These are phyloP conservation scores for Meloidogyne chitwoodi DNA, from an alignment of 1,140 invertebrate genomes.

Conservation along the genomic window DNA sequence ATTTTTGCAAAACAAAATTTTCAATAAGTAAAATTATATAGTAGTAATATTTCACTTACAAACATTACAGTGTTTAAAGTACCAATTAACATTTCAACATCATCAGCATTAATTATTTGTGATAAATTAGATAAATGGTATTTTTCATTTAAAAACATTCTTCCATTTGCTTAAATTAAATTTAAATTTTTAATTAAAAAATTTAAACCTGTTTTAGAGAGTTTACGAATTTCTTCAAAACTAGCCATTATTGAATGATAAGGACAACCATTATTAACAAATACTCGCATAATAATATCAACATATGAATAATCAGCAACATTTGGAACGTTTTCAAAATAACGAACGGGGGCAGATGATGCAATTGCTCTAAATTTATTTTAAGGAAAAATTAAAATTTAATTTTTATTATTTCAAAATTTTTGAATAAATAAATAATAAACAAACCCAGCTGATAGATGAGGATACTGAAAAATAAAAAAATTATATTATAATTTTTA, in stretches of 20 bases:
- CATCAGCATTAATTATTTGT: slow-evolving; percentile 32
- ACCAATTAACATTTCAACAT: slow-evolving; percentile 19
- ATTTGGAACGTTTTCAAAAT: slow-evolving; percentile 71
- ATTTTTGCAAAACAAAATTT: too few species aligned
- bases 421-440: background rate
- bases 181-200: background rate
- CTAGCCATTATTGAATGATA: slow-evolving; percentile 52
- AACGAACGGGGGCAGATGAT: slow-evolving; percentile 85
- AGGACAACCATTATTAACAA: slow-evolving; percentile 69
- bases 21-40: too few species aligned
- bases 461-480: slow-evolving; percentile 72
- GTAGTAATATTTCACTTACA: too few species aligned
- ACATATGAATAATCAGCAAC: slow-evolving; percentile 76
- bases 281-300: slow-evolving; percentile 76
- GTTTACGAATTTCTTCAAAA: slow-evolving; percentile 42
- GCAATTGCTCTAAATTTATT: slow-evolving; percentile 76
- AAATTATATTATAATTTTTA: background rate
- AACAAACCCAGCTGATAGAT: slow-evolving; percentile 71
- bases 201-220: slow-evolving; percentile 39
- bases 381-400: too few species aligned
- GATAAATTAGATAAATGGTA: slow-evolving; percentile 45
- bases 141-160: slow-evolving; percentile 45
- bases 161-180: slow-evolving; percentile 35
- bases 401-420: too few species aligned
- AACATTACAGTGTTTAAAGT: slow-evolving; percentile 5